phyloP scores from a whole-genome alignment of 2,888 invertebrate species.

The Ichneumon xanthorius region DNA sequence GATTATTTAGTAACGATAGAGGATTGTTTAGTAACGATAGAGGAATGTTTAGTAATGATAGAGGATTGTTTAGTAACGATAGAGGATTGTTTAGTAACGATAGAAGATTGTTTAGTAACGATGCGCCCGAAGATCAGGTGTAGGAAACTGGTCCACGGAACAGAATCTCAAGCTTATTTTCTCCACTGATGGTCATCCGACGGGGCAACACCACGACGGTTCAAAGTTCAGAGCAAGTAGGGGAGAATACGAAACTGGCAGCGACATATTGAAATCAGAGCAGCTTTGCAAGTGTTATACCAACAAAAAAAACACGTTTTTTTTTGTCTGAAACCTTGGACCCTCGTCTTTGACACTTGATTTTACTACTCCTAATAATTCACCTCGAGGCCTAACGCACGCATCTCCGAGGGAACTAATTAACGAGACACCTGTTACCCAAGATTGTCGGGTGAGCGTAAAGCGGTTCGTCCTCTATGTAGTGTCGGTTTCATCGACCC shows the following conservation, averaged over 20 bases:
- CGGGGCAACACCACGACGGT: neutral
- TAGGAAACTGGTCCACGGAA: slow-evolving; percentile 37
- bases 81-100: too few species aligned
- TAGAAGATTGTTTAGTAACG: too few species aligned
- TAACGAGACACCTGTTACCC: slow-evolving; percentile 70
- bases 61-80: too few species aligned
- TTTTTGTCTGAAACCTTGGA: too few species aligned
- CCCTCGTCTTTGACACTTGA: too few species aligned
- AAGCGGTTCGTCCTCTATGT: neutral
- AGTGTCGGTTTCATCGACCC: slow-evolving; percentile 22
- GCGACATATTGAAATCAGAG: neutral
- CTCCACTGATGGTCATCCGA: slow-evolving; percentile 18
- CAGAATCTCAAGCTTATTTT: slow-evolving; percentile 28
- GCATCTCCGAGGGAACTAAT: slow-evolving; percentile 48
- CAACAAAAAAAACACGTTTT: too few species aligned
- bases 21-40: too few species aligned
- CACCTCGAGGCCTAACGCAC: slow-evolving; percentile 2
- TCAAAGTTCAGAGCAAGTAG: slow-evolving; percentile 28
- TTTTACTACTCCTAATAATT: slow-evolving; percentile 26
- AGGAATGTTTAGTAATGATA: too few species aligned
- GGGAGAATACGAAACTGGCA: slow-evolving; percentile 9
- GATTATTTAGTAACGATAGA: too few species aligned
- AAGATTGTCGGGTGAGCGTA: slow-evolving; percentile 30
- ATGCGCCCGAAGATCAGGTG: too few species aligned
- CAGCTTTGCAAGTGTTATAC: neutral